phyloP scores from a whole-genome alignment of 2,797 vertebrate genomes.

The Scarus forsteni region DNA sequence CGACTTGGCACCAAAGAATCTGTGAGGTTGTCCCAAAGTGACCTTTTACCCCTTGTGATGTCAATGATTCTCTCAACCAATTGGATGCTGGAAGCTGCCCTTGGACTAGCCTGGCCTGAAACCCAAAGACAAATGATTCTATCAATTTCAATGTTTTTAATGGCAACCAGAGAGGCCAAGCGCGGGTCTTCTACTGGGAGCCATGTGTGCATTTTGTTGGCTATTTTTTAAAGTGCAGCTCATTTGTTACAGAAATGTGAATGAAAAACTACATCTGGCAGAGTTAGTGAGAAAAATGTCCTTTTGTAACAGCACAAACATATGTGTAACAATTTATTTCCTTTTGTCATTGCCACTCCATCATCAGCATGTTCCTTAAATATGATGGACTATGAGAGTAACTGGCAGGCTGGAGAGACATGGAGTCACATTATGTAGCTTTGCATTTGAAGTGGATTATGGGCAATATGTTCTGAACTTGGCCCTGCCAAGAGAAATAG shows the following conservation, averaged over 20 bases:
- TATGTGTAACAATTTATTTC: constrained; percentile 57
- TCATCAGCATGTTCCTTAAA: constrained; percentile 37
- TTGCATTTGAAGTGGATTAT: constrained; percentile 73
- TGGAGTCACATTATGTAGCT: constrained; percentile 50
- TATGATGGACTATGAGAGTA: constrained; percentile 63
- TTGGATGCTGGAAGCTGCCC: constrained; percentile 87
- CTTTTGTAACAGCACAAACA: constrained; percentile 74
- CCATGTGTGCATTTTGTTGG: constrained; percentile 85
- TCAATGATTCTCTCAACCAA: constrained; percentile 85
- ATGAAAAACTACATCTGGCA: constrained; percentile 70
- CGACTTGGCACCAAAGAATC: constrained; percentile 82
- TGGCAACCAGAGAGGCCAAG: constrained; percentile 90
- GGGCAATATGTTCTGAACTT: constrained; percentile 70
- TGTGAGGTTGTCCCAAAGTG: constrained; percentile 81
- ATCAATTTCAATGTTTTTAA: constrained; percentile 96
- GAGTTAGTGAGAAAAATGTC: constrained; percentile 47
- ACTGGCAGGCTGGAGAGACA: constrained; percentile 44
- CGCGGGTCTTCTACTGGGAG: constrained; percentile 75
- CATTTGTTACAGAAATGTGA: constrained; percentile 88
- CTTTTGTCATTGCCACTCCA: constrained; percentile 44
- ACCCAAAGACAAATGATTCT: constrained; percentile 96
- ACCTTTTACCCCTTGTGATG: constrained; percentile 87
- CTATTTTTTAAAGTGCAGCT: constrained; percentile 92
- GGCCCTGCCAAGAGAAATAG: constrained; percentile 76
- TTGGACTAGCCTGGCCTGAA: constrained; percentile 85